Evolutionary conservation across 2,888 invertebrate genomes (phyloP).

Genomic region (Neria commutata): DNA sequence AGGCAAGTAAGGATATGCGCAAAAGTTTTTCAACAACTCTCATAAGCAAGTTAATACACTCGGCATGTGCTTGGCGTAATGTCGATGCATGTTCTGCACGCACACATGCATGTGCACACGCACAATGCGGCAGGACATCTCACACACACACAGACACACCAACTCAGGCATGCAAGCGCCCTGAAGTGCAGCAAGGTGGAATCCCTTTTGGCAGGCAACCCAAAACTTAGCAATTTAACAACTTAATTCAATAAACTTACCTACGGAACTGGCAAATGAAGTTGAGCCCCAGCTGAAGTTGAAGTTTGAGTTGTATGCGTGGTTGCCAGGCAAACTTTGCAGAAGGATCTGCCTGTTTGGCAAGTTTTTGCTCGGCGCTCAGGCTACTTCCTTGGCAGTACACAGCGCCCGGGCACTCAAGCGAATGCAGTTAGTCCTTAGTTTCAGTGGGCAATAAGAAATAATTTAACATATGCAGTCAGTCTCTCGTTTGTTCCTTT

Average conservation of each 20-base stretch:
- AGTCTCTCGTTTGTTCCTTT: too few species aligned
- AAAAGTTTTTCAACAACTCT: slow-evolving; percentile 2
- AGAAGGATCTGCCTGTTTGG: too few species aligned
- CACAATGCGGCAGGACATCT: background rate
- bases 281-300: background rate
- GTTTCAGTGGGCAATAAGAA: too few species aligned
- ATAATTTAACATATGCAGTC: too few species aligned
- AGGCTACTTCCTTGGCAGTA: too few species aligned
- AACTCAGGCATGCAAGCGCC: background rate
- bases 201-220: background rate
- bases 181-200: background rate
- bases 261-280: background rate
- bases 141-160: background rate
- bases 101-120: background rate
- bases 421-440: too few species aligned
- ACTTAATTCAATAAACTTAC: slow-evolving; percentile 6
- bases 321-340: too few species aligned
- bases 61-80: background rate
- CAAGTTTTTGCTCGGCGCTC: too few species aligned
- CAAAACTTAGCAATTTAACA: slow-evolving; percentile 3
- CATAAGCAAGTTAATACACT: slow-evolving; percentile 4
- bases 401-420: too few species aligned
- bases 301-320: background rate
- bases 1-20: background rate
- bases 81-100: background rate